Conservation (phyloP, 2,888 invertebrate genomes). For the Watsonalla binaria region DNA sequence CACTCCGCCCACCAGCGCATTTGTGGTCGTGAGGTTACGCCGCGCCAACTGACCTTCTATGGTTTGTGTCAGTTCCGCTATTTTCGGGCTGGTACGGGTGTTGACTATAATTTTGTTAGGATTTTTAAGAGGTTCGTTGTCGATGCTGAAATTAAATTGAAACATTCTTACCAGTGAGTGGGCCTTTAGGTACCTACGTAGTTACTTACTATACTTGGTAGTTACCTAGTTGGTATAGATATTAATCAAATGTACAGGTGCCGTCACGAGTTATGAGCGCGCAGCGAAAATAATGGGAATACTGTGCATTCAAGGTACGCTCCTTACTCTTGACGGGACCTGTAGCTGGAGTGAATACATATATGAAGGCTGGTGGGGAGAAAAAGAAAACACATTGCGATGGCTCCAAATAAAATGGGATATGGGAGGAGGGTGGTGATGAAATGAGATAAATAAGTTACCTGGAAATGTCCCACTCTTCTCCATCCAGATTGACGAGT, state of each 20-base stretch:
- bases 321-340: too few relatives aligned
- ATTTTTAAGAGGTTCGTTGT: conserved; percentile 57
- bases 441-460: conserved; percentile 17
- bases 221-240: too few relatives aligned
- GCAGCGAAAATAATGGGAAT: too few relatives aligned
- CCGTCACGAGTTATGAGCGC: too few relatives aligned
- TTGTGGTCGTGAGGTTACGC: conserved; percentile 53
- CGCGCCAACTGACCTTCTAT: conserved; percentile 75
- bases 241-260: too few relatives aligned
- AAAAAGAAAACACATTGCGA: too few relatives aligned
- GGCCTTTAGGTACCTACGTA: neutral
- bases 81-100: conserved; percentile 73
- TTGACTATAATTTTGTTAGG: conserved; percentile 60
- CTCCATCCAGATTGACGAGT: conserved; percentile 62
- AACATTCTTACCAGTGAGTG: neutral
- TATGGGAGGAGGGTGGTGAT: too few relatives aligned
- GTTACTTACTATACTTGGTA: too few relatives aligned
- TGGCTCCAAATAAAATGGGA: too few relatives aligned
- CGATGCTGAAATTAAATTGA: conserved; percentile 53
- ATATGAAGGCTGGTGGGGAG: too few relatives aligned
- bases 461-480: conserved; percentile 78
- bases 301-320: too few relatives aligned
- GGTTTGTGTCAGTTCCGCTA: conserved; percentile 75
- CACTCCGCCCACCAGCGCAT: conserved; percentile 52
- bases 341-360: too few relatives aligned